A percentile compares a stretch with the other conserved stretches of the same genome.
Conservation (phyloP, 2,113 vertebrate species). For the Eulemur rufifrons region DNA sequence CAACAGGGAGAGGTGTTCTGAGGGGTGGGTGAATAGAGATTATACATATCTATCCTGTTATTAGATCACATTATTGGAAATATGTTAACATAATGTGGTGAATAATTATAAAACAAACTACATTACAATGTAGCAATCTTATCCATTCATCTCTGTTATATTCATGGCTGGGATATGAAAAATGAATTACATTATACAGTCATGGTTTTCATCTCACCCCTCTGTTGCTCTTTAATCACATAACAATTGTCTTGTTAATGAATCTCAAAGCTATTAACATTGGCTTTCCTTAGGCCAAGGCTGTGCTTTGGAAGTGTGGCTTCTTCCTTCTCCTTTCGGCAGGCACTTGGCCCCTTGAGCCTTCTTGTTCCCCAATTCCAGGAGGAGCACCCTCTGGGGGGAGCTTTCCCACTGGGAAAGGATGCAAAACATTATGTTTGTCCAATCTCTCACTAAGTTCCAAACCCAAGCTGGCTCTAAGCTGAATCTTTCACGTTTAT, state of each 20-base stretch:
- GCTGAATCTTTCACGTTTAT: neutral
- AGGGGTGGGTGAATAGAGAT: neutral
- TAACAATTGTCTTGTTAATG: slow-evolving; percentile 79
- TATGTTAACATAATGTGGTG: slow-evolving; percentile 62
- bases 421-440: neutral
- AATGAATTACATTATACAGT: slow-evolving; percentile 81
- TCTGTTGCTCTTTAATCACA: slow-evolving; percentile 82
- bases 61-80: slow-evolving; percentile 43
- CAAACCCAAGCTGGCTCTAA: neutral
- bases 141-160: slow-evolving; percentile 69
- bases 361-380: neutral
- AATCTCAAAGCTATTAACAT: slow-evolving; percentile 62
- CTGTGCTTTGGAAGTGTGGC: neutral
- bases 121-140: slow-evolving; percentile 63
- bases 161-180: slow-evolving; percentile 73
- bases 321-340: neutral
- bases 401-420: neutral
- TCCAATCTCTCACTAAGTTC: neutral
- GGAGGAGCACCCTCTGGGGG: neutral
- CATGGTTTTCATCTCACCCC: slow-evolving; percentile 76
- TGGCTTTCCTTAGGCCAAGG: slow-evolving; percentile 48
- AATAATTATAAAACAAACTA: slow-evolving; percentile 72
- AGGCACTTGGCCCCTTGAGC: neutral
- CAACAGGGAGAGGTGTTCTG: neutral
- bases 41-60: neutral